Base-by-base conservation (phyloP, 2,888 invertebrate genomes). In the Phlogophora meticulosa region DNA sequence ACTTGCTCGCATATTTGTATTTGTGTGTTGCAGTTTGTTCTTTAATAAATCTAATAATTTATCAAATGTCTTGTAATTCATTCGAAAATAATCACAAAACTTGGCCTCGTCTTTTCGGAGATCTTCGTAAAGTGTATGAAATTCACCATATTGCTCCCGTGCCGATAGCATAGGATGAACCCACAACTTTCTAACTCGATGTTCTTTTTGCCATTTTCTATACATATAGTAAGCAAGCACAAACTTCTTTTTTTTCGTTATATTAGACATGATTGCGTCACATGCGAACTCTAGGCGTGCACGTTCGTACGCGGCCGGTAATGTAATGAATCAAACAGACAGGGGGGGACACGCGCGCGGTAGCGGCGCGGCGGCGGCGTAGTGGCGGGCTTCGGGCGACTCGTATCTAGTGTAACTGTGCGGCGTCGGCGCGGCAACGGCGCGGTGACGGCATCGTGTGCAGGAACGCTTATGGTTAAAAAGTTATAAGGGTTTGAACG, bases 1-100 rank as follows among this genome's bases (percentile, higher is more conserved):
- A 53, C 3, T 53, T 53, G 24, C 56, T 57, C 73, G 66, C 71
- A 72, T 76, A 66, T 69, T 76, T 71, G 68, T 79, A 65, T 76
- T 42, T 67, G n/a, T 71, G 72, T 71, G 72, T 75, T 78, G 60
- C 68, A 73, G 57, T 76, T 78, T 73, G 20, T 67, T 73, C 32
- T 73, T 74, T 76, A 76, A 72, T 69, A 69, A 72, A 72, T 69
- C 49, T 63, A 76, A 72, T 72, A 32, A 57, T 45, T 71, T 79
- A 38, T 77, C 72, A 45, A 77, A 77, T 63, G 68, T 77, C 64
- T 75, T 79, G 70, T 68, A 72, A 72, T 77, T 72, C 72, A 79
- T 79, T 38, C 72, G 72, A 58, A 79, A 56, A 79, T 79, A 79
- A 76, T 73, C 73, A 71, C 62, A 60, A 74, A 77, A 76, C 72